Base-by-base conservation (phyloP, 2,888 invertebrate species). In the Lasioglossum marginatum region DNA sequence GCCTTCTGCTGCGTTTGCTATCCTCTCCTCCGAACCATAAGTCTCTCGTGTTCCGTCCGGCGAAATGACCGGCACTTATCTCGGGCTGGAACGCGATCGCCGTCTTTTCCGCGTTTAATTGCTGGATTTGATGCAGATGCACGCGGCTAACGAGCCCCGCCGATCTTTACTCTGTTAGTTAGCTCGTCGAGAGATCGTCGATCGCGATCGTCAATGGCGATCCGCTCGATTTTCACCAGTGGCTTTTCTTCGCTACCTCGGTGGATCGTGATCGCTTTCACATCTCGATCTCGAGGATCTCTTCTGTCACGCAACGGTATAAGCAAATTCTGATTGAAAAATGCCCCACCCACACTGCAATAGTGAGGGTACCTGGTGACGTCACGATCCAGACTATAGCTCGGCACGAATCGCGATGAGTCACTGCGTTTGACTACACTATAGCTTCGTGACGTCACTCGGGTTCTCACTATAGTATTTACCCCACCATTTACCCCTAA, bases 1-100 rank as follows among this genome's bases (percentile, higher is more conserved):
- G 40, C 75, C 76, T 23, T 23, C 23, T 52, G 23, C 52, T 52
- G 52, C 52, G 52, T 52, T 23, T 52, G 66, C 72, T 40, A 52
- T 52, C 52, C 23, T n/a, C 43, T 52, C 60, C 60, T 27, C 57
- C 72, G 23, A 66, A 14, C 60, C 83, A 86, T 81, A 84, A 81
- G 60, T 85, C 82, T 84, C 80, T 57, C 45, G 66, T n/a, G 43
- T 19, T 57, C n/a, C 72, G 63, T 82, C 74, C 45, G 31, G 68
- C 34, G 45, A 84, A 66, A 66, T 83, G 63, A 84, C 57, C 76
- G 72, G 48, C 48, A 80, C 79, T 88, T 85, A 86, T 81, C 85
- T 60, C 77, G 16, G 19, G 34, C 60, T 68, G 40, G 40, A 77
- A 77, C 85, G 77, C 80, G 70, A 83, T 81, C 77, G 66, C 16